Base-by-base conservation (phyloP, 2,888 invertebrate genomes). In the Plusia festucae region DNA sequence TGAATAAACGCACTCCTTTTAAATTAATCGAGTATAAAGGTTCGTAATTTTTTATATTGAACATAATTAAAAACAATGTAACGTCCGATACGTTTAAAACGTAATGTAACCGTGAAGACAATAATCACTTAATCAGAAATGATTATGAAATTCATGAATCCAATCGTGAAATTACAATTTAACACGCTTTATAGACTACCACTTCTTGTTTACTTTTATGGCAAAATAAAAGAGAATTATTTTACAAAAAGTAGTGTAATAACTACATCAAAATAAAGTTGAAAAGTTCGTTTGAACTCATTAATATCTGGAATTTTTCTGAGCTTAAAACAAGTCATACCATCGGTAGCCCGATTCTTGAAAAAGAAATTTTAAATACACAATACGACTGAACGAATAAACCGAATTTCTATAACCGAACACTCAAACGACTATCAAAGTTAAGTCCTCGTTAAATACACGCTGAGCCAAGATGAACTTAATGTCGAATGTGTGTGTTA, bases 71-170 rank as follows among this genome's bases (percentile, higher is more conserved):
- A 34, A 40, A 5, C 7, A n/a, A n/a, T 40, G 40, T 40, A 40
- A 5, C n/a, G 7, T 40, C 34, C 15, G 15, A 34, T 34, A 13
- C 34, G 13, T 46, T 49, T 9, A 49, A 49, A 49, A 9, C 20
- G 20, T 20, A 49, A 11, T 49, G n/a, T 40, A 49, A 49, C 46
- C 46, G 46, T 49, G 46, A 49, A 49, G 46, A 11, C 18, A 49
- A 49, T 49, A 49, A 49, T 49, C 46, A 49, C 46, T 49, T 49
- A 49, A 49, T 49, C 46, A 49, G 11, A 49, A 11, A 18, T 49
- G 46, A 20, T 49, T 49, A 49, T 49, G 46, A 49, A 49, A 49
- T 49, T 20, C 18, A 20, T 20, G 5, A 49, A 18, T 49, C 20
- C 46, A 18, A 49, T 4, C 46, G 46, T 20, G 46, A 49, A 49